Base-by-base conservation (phyloP, 2,797 vertebrate species). In the Buphagus erythrorhynchus region DNA sequence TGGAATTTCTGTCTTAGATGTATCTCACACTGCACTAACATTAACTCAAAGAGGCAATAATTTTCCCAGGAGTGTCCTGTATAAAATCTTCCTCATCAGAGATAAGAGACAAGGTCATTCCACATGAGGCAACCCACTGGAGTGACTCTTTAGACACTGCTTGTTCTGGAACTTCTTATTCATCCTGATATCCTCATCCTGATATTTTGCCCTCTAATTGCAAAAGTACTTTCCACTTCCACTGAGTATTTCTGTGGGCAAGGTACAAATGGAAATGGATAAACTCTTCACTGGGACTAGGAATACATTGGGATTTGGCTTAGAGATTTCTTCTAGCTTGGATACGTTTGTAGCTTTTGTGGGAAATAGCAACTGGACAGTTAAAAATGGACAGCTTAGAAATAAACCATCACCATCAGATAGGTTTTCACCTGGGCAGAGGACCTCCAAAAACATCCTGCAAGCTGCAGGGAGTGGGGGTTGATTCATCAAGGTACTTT, bases 111-210 rank as follows among this genome's bases (percentile, higher is more conserved):
- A 73, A 78, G 40, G 35, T 96, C 77, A 73, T 93, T 88, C 57
- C 69, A 45, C 42, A 61, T 1, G 3, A 90, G 40, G 66, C 59
- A 90, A 59, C 46, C 46, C 66, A 73, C 83, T 86, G 69, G 74
- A 86, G 84, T 84, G 77, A 85, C 21, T 93, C 71, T 65, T 76
- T 33, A 79, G 78, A 67, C 20, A 18, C 45, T 40, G 29, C 45
- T 91, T 38, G 42, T 61, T 57, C 78, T 82, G 88, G 84, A 94
- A 96, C 26, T 76, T 88, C 86, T 95, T 94, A 86, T 67, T 94
- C 67, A 77, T 79, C 57, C 5, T 92, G 28, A 51, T 79, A 38
- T 87, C 38, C 36, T 71, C 31, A 26, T 54, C 38, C 45, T n/a
- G 48, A 31, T 76, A 76, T 63, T 94, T 92, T 81, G 45, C 63